phyloP scores from a whole-genome alignment of 64 coral and sea anemone species.

The Montipora capricornis region DNA sequence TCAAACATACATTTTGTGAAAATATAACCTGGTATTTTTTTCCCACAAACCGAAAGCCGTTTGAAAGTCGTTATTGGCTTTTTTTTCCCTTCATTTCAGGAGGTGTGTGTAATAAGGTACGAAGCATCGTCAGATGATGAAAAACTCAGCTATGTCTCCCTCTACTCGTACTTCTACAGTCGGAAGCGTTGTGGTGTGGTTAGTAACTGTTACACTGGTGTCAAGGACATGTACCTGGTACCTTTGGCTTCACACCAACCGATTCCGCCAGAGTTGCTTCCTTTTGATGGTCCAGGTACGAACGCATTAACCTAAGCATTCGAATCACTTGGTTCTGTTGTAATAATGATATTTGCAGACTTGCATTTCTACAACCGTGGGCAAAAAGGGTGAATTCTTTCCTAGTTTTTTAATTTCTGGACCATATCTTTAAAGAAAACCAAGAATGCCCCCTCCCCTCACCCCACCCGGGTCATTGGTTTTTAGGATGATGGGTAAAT shows the following conservation, averaged over 20 bases:
- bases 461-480: too few relatives aligned
- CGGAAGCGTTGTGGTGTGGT: conserved; percentile 96
- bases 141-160: conserved; percentile 92
- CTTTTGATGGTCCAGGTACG: conserved; percentile 96
- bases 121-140: conserved; percentile 94
- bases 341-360: too few relatives aligned
- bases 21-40: too few relatives aligned
- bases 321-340: too few relatives aligned
- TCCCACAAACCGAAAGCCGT: background rate
- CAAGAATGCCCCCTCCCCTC: too few relatives aligned
- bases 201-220: conserved; percentile 92
- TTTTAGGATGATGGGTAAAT: too few relatives aligned
- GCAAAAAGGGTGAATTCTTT: too few relatives aligned
- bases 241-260: conserved; percentile 89
- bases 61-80: background rate
- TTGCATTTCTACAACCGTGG: too few relatives aligned
- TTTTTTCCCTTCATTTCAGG: conserved; percentile 31
- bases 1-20: too few relatives aligned
- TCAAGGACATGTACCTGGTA: conserved; percentile 97
- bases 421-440: too few relatives aligned
- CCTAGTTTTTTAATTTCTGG: too few relatives aligned
- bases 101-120: conserved; percentile 92
- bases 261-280: conserved; percentile 83
- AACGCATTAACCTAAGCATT: background rate
- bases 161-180: conserved; percentile 99